Conservation (phyloP, 2,888 invertebrate species). For the Sarcophaga rosellei region DNA sequence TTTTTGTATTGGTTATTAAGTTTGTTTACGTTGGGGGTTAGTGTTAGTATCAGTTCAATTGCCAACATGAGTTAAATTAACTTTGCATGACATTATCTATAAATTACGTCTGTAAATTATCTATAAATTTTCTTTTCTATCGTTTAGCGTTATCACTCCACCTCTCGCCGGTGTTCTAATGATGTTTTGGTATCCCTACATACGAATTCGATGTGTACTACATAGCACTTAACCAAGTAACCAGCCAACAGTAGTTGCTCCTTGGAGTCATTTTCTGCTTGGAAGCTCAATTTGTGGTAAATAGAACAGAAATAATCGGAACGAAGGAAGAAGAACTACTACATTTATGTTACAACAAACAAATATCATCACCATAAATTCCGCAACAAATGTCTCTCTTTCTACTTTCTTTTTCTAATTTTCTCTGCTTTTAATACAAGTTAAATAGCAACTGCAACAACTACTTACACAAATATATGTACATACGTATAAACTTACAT, state of each 20-base stretch:
- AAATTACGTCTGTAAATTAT: conserved; percentile 50
- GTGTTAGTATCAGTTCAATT: conserved; percentile 29
- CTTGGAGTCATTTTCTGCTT: conserved; percentile 62
- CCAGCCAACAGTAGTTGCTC: conserved; percentile 56
- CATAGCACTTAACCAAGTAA: conserved; percentile 25
- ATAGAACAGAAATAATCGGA: conserved; percentile 23
- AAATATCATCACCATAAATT: conserved; percentile 66
- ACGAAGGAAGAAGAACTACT: conserved; percentile 40
- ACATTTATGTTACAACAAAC: conserved; percentile 56
- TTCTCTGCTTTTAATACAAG: conserved; percentile 39
- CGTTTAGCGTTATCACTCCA: background rate
- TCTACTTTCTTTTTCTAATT: conserved; percentile 1
- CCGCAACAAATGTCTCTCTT: conserved; percentile 59
- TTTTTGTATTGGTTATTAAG: conserved; percentile 30
- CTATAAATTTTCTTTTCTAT: background rate
- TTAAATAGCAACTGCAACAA: conserved; percentile 22
- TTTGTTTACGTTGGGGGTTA: conserved; percentile 19
- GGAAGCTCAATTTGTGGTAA: conserved; percentile 37
- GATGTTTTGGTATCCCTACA: conserved; percentile 4
- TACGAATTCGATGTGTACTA: conserved; percentile 18
- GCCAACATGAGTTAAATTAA: conserved; percentile 61
- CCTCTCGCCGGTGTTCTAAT: background rate
- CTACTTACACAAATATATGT: conserved; percentile 19
- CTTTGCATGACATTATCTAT: conserved; percentile 60
- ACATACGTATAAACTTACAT: conserved; percentile 7